Evolutionary conservation across 1,140 invertebrate genomes (phyloP), one percentile per base, ranked within the genome.

Genomic region (Halesus radiatus): DNA sequence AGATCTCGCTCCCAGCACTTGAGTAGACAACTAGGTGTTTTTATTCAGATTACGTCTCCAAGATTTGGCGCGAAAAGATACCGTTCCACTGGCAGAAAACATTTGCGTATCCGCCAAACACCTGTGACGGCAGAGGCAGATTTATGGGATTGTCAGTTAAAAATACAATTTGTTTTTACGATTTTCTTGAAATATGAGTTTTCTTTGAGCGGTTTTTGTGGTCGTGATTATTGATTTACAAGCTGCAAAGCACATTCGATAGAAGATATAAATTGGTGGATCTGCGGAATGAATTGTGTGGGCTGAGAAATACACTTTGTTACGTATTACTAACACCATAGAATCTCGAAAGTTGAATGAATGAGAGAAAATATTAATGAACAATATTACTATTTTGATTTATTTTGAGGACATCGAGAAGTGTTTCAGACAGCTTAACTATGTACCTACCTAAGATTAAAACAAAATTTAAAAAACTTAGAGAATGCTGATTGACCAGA

Each of bases 211-310:
- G 8, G 68, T 72, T 52, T 68, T 72, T 72, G 68, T 10, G 45
- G 37, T 22, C 37, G 68, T 52, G 68, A 72, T 72, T 52, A 72
- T 72, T 72, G 68, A 72, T 72, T 72, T 72, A 72, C 29, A 15
- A 23, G 15, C 68, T 52, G 68, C 45, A 45, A 52, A 72, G 52
- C 13, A 72, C 62, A 32, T 66, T 66, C 18, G 68, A 26, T 52
- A 52, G 7, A 22, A 45, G 62, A 66, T 66, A 45, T 66, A 37
- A 15, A 66, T 66, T 32, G 23, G 22, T 66, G 68, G 16, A 52
- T 52, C 32, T 29, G 62, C 26, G 23, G 18, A 52, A 52, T 32
- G 10, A 20, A 50, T 32, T 32, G 32, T 32, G 32, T 32, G 66
- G 50, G 50, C n/a, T 70, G 66, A 72, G 20, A 26, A 72, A 72